Evolutionary conservation across 2,797 vertebrate species (phyloP), one percentile per base, ranked within the genome.

Genomic region (Enteromius treurensis): DNA sequence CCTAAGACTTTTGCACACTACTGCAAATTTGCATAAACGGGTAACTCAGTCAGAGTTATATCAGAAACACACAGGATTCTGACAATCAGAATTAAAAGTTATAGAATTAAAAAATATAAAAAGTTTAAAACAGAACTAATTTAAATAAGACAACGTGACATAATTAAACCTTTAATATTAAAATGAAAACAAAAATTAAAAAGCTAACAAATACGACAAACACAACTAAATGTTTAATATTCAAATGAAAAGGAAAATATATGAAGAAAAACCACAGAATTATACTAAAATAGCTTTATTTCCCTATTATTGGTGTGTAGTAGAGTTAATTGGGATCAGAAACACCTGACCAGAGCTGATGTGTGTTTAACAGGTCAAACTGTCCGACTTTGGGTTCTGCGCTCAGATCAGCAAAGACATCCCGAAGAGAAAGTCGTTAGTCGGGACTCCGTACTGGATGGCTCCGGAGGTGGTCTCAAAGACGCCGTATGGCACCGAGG

Each of bases 351-450:
- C 51, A 21, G 55, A 10, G 13, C 4, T 60, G n/a, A 60, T 5
- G n/a, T 2, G 55, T 55, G 53, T 82, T 34, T 71, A 53, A 7
- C 87, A 97, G 96, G 93, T 97, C 55, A 97, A 97, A 86, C 95
- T 97, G 77, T 97, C 96, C 0, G 96, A 97, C 89, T 97, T 97
- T 49, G 96, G 96, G 5, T 97, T 97, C 91, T 97, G 96, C 87
- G 96, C 96, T 86, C 96, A 97, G 88, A 96, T 97, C 92, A 96
- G 95, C 89, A 95, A 96, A 91, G 96, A 97, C 14, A 92, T 97
- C 47, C 95, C 96, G 3, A 96, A 95, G 88, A 95, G 96, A 55
- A 96, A 95, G 89, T 97, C 96, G 14, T 84, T 97, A 6, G 96
- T 97, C 32, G 96, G 96, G 51, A 96, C 95, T 2, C 95, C 95